A percentile compares a stretch with the other conserved stretches of the same genome.
Conservation (phyloP, 2,888 invertebrate genomes). For the Argyra leucocephala region DNA sequence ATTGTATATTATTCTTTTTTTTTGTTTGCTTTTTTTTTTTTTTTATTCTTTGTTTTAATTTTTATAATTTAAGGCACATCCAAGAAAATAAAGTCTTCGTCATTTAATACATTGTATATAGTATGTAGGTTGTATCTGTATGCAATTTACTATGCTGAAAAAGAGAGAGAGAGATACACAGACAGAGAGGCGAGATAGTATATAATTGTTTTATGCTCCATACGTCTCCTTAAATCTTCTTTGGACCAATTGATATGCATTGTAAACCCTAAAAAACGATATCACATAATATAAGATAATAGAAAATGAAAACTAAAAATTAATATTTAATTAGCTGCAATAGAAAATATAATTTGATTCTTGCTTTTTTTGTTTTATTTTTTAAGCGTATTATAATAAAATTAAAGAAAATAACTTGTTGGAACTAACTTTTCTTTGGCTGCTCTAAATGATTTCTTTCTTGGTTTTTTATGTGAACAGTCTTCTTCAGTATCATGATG, state of each 20-base stretch:
- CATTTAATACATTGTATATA: background rate
- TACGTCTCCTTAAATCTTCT: constrained; percentile 62
- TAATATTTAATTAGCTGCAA: too few relatives aligned
- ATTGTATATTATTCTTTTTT: background rate
- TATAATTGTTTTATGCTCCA: background rate
- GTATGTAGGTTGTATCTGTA: too few relatives aligned
- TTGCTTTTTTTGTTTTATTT: background rate
- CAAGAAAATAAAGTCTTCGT: background rate
- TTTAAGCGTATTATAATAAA: background rate
- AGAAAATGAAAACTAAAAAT: too few relatives aligned
- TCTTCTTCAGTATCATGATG: constrained; percentile 32
- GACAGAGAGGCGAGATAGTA: background rate
- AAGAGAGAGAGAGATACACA: constrained; percentile 3
- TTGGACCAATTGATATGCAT: constrained; percentile 62
- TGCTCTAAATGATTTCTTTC: constrained; percentile 42
- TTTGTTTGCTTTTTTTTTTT: background rate
- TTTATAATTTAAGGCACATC: background rate
- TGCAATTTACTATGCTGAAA: too few relatives aligned
- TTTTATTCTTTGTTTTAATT: background rate
- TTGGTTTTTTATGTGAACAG: constrained; percentile 34
- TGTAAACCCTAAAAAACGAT: constrained; percentile 48
- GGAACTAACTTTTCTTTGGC: constrained; percentile 41
- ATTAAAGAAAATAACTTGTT: constrained; percentile 7
- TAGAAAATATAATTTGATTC: too few relatives aligned
- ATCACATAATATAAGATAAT: too few relatives aligned